Percentiles rank a stretch among this genome's conserved stretches.
Evolutionary conservation across 2,888 invertebrate genomes (phyloP).

Genomic region (Stenchaetothrips biformis): DNA sequence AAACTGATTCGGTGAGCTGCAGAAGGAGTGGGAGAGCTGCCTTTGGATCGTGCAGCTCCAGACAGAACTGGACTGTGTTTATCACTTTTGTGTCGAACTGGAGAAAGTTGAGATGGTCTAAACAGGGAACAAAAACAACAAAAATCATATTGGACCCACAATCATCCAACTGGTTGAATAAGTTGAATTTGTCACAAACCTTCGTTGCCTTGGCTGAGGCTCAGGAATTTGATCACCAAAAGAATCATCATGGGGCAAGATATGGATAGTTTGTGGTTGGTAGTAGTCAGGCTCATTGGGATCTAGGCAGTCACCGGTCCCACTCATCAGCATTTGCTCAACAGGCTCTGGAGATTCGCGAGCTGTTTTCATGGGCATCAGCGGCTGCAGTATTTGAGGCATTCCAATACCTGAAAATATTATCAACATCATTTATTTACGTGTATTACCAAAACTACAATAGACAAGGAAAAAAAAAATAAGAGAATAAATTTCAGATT

Average conservation of each 20-base stretch:
- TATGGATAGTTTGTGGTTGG: background rate
- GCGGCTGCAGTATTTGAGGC: background rate
- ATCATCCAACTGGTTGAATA: background rate
- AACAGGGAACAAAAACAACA: slow-evolving; percentile 17
- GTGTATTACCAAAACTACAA: too few relatives aligned
- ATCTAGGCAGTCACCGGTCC: background rate
- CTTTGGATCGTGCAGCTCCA: background rate
- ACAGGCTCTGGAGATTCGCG: background rate
- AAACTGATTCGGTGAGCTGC: background rate
- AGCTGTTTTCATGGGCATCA: background rate
- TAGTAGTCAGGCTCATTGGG: background rate
- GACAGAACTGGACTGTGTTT: slow-evolving; percentile 4
- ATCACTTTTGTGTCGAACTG: background rate
- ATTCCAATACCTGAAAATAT: background rate
- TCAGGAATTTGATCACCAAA: slow-evolving; percentile 7
- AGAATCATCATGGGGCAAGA: background rate
- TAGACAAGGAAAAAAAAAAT: background rate
- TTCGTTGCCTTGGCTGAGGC: slow-evolving; percentile 2
- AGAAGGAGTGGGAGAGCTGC: slow-evolving; percentile 2
- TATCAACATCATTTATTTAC: too few relatives aligned
- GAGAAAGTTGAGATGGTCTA: slow-evolving; percentile 25
- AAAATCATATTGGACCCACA: background rate
- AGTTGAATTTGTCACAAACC: background rate
- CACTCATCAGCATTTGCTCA: background rate
- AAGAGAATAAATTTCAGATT: background rate